A percentile compares a stretch with the other conserved stretches of the same genome.
Conservation (phyloP, 2,797 vertebrate species). For the Steatocranus sp. region DNA sequence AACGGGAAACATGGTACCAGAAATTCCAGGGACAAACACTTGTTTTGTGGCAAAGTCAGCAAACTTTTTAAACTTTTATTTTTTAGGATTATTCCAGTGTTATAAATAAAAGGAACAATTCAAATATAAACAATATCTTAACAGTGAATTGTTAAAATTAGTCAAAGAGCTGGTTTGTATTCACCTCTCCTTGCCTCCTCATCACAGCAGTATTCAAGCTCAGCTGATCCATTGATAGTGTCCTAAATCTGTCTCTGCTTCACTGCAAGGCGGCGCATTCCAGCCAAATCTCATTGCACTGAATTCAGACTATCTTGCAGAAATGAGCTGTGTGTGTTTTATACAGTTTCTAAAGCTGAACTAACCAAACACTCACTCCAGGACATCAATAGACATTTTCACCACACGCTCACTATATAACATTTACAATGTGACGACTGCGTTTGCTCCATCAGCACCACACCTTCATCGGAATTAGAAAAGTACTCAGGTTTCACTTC, state of each 20-base stretch:
- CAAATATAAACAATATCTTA: background rate
- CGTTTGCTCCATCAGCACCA: background rate
- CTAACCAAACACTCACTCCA: background rate
- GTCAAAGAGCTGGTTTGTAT: background rate
- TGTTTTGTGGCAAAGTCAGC: background rate
- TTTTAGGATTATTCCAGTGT: background rate
- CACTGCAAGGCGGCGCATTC: background rate
- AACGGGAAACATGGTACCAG: background rate
- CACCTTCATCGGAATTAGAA: background rate
- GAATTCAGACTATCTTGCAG: background rate
- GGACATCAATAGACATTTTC: background rate
- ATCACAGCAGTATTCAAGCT: background rate
- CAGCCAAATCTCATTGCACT: background rate
- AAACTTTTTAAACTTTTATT: background rate
- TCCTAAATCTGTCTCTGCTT: slow-evolving; percentile 12
- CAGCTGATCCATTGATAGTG: background rate
- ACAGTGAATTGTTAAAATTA: background rate
- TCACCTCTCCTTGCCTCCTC: background rate
- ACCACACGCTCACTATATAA: no score
- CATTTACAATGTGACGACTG: background rate
- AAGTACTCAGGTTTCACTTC: background rate
- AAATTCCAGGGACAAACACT: background rate
- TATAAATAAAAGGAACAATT: background rate
- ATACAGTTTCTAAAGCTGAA: background rate
- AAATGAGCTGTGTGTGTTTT: background rate